Percentiles rank a stretch among this genome's conserved stretches.
Conservation (phyloP, 1,140 invertebrate species). For the Drosophila mauritiana region DNA sequence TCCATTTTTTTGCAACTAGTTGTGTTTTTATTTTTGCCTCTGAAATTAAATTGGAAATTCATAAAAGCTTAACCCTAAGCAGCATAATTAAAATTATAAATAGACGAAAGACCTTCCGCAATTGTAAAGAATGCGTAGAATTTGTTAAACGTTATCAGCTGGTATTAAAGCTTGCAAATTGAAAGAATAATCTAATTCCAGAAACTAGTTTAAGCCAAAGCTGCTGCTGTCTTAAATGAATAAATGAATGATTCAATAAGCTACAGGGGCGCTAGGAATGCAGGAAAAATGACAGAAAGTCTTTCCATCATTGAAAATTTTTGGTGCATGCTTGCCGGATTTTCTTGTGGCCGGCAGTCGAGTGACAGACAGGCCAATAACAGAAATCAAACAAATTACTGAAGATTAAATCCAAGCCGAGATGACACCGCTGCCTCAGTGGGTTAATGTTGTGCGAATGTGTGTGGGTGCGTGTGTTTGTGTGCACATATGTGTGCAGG, state of each 20-base stretch:
- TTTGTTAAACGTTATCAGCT: not conserved
- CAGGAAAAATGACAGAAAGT: not conserved
- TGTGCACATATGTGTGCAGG: not conserved
- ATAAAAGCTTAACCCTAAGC: slow-evolving; percentile 55
- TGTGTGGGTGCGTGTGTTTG: slow-evolving; percentile 29
- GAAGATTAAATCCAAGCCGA: slow-evolving; percentile 14
- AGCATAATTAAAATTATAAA: not conserved
- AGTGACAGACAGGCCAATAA: slow-evolving; percentile 32
- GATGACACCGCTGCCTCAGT: slow-evolving; percentile 25
- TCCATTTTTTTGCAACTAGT: not conserved
- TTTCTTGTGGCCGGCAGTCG: slow-evolving; percentile 17
- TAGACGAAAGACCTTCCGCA: no score
- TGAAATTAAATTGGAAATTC: slow-evolving; percentile 68
- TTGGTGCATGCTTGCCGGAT: slow-evolving; percentile 4
- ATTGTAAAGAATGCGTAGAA: not conserved
- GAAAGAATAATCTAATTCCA: not conserved
- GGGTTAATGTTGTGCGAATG: slow-evolving; percentile 56
- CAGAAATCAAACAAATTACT: slow-evolving; percentile 41
- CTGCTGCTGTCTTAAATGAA: not conserved
- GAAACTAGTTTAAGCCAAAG: not conserved
- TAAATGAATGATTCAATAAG: not conserved
- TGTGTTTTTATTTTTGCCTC: slow-evolving; percentile 1
- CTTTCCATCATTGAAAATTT: not conserved
- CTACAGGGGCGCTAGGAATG: not conserved
- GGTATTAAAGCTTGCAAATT: not conserved